phyloP scores from a whole-genome alignment of 2,888 invertebrate species.

The Poecilobothrus nobilitatus region DNA sequence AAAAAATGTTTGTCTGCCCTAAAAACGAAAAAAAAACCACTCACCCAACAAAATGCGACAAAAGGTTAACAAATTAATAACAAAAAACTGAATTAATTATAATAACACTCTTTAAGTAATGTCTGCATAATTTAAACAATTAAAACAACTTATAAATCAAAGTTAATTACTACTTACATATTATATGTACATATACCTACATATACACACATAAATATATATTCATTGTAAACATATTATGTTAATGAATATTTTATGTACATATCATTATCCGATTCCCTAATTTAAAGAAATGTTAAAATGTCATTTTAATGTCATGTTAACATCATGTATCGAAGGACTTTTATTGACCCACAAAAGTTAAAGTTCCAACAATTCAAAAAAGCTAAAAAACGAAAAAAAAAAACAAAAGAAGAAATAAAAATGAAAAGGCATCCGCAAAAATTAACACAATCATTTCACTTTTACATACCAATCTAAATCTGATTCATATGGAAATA shows the following conservation, averaged over 20 bases:
- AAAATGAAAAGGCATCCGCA: background rate
- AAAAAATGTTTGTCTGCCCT: no score
- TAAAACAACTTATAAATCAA: background rate
- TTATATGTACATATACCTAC: background rate
- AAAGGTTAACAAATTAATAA: background rate
- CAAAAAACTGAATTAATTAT: background rate
- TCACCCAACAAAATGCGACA: no score
- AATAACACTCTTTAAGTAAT: background rate
- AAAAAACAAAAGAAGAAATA: background rate
- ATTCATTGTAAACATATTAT: background rate
- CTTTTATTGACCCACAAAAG: conserved; percentile 1
- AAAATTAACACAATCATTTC: background rate
- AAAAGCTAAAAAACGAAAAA: background rate
- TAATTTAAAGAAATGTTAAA: background rate
- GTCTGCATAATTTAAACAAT: background rate
- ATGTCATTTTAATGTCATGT: conserved; percentile 4
- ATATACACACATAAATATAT: background rate
- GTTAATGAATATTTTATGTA: background rate
- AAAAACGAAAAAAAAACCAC: no score
- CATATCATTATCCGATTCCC: background rate
- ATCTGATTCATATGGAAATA: no score
- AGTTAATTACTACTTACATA: background rate
- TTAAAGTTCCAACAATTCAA: background rate
- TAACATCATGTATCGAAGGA: background rate
- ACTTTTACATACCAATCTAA: background rate